Conservation (phyloP, 2,888 invertebrate species). For the Herminia tarsipennalis region DNA sequence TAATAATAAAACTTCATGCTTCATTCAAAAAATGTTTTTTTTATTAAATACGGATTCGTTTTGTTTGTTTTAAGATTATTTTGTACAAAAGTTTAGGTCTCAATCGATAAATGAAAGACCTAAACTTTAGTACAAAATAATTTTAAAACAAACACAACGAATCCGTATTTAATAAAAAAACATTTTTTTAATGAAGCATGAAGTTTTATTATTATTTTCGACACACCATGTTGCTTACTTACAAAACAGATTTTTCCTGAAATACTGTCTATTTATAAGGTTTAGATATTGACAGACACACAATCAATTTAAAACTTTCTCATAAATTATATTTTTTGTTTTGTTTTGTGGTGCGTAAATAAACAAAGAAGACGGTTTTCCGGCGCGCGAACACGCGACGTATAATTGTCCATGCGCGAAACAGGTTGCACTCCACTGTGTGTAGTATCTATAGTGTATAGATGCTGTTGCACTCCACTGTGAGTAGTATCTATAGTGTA, state of each 20-base stretch:
- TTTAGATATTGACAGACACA: constrained; percentile 11
- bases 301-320: not conserved
- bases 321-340: constrained; percentile 44
- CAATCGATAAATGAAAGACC: constrained; percentile 21
- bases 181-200: constrained; percentile 13
- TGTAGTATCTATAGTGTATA: no score
- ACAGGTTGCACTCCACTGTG: no score
- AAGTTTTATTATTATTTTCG: constrained; percentile 23
- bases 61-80: no score
- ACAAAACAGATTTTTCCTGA: constrained; percentile 19
- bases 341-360: constrained; percentile 36
- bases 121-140: constrained; percentile 18
- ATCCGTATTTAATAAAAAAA: constrained; percentile 12
- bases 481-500: no score
- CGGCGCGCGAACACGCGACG: constrained; percentile 46
- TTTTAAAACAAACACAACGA: constrained; percentile 12
- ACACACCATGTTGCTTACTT: constrained; percentile 23
- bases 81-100: no score
- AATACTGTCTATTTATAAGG: constrained; percentile 17
- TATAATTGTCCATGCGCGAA: constrained; percentile 59
- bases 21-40: no score
- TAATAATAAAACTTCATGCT: no score
- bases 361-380: constrained; percentile 39
- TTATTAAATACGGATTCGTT: no score
- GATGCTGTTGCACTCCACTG: no score